phyloP scores from a whole-genome alignment of 2,113 vertebrate species.

The Nymphicus hollandicus region DNA sequence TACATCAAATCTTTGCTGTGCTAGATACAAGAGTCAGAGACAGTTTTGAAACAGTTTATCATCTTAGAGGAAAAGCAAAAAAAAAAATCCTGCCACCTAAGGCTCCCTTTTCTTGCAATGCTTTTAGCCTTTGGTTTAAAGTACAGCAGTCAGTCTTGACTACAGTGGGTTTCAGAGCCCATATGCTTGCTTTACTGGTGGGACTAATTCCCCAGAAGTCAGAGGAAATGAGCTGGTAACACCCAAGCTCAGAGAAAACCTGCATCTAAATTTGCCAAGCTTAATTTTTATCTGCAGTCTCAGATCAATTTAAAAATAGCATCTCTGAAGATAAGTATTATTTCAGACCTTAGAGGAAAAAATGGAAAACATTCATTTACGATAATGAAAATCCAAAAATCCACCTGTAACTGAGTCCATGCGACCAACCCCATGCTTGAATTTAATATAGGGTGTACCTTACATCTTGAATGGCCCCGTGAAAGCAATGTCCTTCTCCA shows the following conservation, averaged over 20 bases:
- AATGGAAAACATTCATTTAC: not conserved
- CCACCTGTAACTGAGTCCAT: not conserved
- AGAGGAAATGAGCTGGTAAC: not conserved
- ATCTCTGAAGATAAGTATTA: not conserved
- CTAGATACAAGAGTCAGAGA: not conserved
- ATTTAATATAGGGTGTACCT: not conserved
- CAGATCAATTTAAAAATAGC: not conserved
- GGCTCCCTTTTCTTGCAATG: not conserved
- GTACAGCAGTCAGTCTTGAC: not conserved
- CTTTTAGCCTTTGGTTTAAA: not conserved
- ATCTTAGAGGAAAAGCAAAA: not conserved
- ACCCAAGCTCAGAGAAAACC: not conserved
- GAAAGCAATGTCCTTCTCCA: not conserved
- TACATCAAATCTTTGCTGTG: not conserved
- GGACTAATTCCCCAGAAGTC: not conserved
- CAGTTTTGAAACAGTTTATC: not conserved
- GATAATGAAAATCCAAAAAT: not conserved
- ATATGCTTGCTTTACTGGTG: not conserved
- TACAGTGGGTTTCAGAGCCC: not conserved
- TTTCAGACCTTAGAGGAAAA: not conserved
- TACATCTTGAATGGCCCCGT: not conserved
- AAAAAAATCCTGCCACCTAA: not conserved
- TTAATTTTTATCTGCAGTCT: not conserved
- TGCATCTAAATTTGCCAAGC: not conserved
- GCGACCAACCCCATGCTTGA: not conserved